phyloP scores from a whole-genome alignment of 2,113 vertebrate species.

The Rhinoderma darwinii region DNA sequence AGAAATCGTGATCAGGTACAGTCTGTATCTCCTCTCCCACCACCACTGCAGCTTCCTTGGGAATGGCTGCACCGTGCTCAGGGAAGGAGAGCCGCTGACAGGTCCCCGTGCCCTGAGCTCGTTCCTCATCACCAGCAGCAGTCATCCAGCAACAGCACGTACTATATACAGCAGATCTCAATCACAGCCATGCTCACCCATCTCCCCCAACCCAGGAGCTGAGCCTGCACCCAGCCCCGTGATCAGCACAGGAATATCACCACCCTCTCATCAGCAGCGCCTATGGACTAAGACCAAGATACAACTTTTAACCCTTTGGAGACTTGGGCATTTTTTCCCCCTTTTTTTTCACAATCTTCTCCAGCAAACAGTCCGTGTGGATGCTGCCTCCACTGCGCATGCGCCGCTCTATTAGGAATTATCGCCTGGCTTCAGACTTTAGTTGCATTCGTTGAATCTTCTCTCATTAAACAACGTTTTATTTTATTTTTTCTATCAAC shows the following conservation, averaged over 20 bases:
- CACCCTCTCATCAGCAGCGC: not conserved
- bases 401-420: constrained; percentile 72
- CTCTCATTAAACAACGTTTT: constrained; percentile 68
- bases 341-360: constrained; percentile 62
- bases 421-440: constrained; percentile 72
- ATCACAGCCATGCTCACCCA: constrained; percentile 23
- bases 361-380: constrained; percentile 70
- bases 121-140: not conserved
- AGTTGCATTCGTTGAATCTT: constrained; percentile 76
- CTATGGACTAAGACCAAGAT: constrained; percentile 18
- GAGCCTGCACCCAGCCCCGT: constrained; percentile 32
- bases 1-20: constrained; percentile 56
- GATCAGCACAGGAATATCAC: not conserved
- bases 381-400: constrained; percentile 75
- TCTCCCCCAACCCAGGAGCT: constrained; percentile 11
- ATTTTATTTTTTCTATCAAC: constrained; percentile 58
- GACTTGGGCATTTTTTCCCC: constrained; percentile 61
- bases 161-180: not conserved
- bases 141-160: constrained; percentile 8
- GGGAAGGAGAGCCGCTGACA: constrained; percentile 30
- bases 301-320: constrained; percentile 65
- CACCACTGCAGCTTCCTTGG: constrained; percentile 50
- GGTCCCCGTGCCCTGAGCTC: constrained; percentile 9
- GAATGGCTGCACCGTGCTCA: constrained; percentile 52
- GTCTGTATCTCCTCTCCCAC: constrained; percentile 15